Conservation (phyloP, 2,888 invertebrate species). For the Trisateles emortualis region DNA sequence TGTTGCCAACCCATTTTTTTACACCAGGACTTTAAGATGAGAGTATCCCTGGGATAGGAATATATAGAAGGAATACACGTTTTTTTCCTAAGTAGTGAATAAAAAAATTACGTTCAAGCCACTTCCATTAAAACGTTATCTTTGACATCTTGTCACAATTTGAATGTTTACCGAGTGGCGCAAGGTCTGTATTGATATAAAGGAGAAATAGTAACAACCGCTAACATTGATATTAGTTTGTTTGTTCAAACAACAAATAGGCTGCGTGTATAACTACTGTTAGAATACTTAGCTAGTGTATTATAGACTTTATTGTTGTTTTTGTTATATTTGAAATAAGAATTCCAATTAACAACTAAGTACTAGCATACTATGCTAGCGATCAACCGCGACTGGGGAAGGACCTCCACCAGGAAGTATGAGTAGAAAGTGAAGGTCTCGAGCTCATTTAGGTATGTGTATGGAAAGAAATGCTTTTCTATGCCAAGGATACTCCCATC, state of each 20-base stretch:
- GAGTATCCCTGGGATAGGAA: too few relatives aligned
- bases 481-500: too few relatives aligned
- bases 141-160: conserved; percentile 12
- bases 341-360: conserved; percentile 1
- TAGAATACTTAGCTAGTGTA: conserved; percentile 24
- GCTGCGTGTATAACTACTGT: conserved; percentile 39
- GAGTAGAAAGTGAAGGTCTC: too few relatives aligned
- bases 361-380: too few relatives aligned
- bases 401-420: too few relatives aligned
- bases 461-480: too few relatives aligned
- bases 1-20: too few relatives aligned
- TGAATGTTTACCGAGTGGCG: conserved; percentile 47
- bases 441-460: too few relatives aligned
- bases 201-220: conserved; percentile 36
- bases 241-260: conserved; percentile 35
- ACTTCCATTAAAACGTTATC: conserved; percentile 5
- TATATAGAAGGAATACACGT: too few relatives aligned
- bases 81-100: too few relatives aligned
- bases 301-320: background rate
- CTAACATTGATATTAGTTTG: conserved; percentile 44
- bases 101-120: conserved; percentile 12
- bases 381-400: too few relatives aligned
- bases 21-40: too few relatives aligned
- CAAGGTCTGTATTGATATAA: conserved; percentile 47
- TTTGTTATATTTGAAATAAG: background rate